Evolutionary conservation across 2,113 vertebrate genomes (phyloP).

Genomic region (Urocolius indicus): DNA sequence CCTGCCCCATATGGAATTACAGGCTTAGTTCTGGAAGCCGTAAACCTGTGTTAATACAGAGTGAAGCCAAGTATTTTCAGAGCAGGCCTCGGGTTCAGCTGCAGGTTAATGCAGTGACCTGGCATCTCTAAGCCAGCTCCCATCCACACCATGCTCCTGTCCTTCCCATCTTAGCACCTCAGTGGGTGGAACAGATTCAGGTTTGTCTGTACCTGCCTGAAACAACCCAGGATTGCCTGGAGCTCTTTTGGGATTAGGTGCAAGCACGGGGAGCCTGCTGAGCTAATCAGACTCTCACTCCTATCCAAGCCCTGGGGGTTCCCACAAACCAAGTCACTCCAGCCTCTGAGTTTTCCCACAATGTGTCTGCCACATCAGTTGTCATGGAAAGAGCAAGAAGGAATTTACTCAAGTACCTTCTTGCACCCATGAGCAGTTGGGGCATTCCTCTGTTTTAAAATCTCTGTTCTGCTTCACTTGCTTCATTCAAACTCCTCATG

Average conservation of each 20-base stretch:
- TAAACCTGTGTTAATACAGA: not conserved
- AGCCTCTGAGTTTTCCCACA: not conserved
- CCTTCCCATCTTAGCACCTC: not conserved
- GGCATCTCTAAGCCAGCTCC: not conserved
- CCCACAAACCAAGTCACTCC: not conserved
- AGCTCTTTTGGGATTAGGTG: not conserved
- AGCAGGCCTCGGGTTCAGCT: not conserved
- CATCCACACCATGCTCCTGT: not conserved
- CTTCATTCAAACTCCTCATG: not conserved
- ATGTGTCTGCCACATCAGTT: not conserved
- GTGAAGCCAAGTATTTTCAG: conserved; percentile 1
- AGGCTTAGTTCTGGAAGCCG: not conserved
- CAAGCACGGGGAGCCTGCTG: not conserved
- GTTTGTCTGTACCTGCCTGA: not conserved
- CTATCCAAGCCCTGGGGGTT: not conserved
- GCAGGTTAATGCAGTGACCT: not conserved
- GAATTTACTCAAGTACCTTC: not conserved
- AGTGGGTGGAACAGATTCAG: not conserved
- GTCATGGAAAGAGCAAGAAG: not conserved
- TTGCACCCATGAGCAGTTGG: not conserved
- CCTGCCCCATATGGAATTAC: not conserved
- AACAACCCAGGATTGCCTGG: not conserved
- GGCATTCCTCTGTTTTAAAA: not conserved
- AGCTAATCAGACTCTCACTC: not conserved
- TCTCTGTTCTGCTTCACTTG: not conserved